Percentiles rank a stretch among this genome's conserved stretches.
Conservation (phyloP, 2,797 vertebrate genomes). For the Enteromius anoplus region DNA sequence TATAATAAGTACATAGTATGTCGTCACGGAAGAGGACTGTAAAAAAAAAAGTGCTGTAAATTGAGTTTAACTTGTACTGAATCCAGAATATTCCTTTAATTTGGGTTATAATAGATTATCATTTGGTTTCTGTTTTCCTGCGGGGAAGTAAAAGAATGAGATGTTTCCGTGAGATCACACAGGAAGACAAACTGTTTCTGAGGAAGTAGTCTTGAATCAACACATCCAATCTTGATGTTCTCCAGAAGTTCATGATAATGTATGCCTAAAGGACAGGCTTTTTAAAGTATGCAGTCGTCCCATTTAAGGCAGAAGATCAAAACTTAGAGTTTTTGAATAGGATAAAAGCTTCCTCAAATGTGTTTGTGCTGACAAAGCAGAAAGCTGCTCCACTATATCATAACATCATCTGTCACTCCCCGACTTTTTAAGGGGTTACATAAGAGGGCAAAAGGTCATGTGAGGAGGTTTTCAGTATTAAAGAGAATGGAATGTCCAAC, state of each 20-base stretch:
- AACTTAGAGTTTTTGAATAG: neutral
- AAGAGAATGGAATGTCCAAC: conserved; percentile 16
- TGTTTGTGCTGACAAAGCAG: neutral
- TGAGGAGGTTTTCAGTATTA: conserved; percentile 15
- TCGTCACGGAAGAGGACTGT: neutral
- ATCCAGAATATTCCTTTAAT: neutral
- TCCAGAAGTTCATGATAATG: neutral
- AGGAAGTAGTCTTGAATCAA: conserved; percentile 29
- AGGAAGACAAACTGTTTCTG: conserved; percentile 12
- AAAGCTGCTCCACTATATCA: neutral
- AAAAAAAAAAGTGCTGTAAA: neutral
- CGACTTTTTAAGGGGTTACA: neutral
- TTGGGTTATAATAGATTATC: conserved; percentile 14
- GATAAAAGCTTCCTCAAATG: neutral
- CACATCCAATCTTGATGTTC: neutral
- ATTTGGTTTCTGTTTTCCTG: conserved; percentile 32
- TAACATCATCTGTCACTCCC: conserved; percentile 1
- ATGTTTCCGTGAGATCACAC: neutral
- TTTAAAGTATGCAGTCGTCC: neutral
- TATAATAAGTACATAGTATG: neutral
- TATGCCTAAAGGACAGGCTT: neutral
- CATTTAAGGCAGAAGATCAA: neutral
- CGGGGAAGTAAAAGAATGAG: conserved; percentile 27
- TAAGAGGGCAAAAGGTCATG: conserved; percentile 2
- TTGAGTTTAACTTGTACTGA: neutral